Conservation (phyloP, 2,113 vertebrate species). For the Channa maculata region DNA sequence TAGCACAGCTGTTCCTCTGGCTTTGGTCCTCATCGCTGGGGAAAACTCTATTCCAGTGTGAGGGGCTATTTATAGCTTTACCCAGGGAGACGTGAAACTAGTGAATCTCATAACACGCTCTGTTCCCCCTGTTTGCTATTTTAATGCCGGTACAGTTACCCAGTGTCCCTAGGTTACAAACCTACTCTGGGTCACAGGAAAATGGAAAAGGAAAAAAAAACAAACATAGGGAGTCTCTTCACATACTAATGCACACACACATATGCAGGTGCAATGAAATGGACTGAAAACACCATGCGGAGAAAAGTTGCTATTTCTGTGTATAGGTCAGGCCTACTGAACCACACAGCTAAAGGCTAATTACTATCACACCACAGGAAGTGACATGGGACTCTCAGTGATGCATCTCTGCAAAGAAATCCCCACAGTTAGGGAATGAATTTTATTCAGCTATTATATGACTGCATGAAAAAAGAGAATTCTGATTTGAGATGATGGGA, state of each 20-base stretch:
- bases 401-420: constrained; percentile 5
- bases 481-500: constrained; percentile 4
- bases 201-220: constrained; percentile 25
- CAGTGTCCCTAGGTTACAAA: constrained; percentile 69
- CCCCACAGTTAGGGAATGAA: neutral
- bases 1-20: constrained; percentile 83
- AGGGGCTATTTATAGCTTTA: constrained; percentile 80
- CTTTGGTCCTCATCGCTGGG: constrained; percentile 78
- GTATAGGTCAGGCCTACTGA: constrained; percentile 25
- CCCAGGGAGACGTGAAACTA: constrained; percentile 73
- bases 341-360: constrained; percentile 13
- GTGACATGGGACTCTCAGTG: neutral
- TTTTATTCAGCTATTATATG: no score
- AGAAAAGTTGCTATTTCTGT: constrained; percentile 43
- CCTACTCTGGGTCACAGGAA: constrained; percentile 59
- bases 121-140: constrained; percentile 74
- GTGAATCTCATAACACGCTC: constrained; percentile 72
- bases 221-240: constrained; percentile 1
- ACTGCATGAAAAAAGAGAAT: neutral
- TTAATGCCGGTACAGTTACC: constrained; percentile 75
- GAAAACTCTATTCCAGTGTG: constrained; percentile 82
- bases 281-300: constrained; percentile 30
- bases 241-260: neutral
- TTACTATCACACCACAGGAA: constrained; percentile 9
- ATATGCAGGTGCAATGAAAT: constrained; percentile 19